Evolutionary conservation across 2,888 invertebrate genomes (phyloP), one percentile per base, ranked within the genome.

Genomic region (Papilio elwesi): DNA sequence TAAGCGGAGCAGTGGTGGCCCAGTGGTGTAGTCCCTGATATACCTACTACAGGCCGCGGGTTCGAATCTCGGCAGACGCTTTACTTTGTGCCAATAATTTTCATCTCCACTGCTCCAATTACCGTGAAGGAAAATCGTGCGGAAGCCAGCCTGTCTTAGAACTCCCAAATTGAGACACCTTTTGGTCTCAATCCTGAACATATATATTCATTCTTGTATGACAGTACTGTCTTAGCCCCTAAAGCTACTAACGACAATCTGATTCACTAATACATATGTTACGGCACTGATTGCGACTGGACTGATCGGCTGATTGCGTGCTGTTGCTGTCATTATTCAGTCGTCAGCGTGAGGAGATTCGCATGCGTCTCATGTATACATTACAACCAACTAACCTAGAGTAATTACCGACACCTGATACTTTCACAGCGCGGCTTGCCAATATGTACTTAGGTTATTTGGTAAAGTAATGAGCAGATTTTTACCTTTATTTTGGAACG

Each of bases 361-460:
- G 66, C 66, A 43, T 66, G 66, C 38, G n/a, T 36, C 38, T 52
- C 38, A 26, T 48, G 13, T 26, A 49, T 49, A 26, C 26, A 26
- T 26, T 26, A 26, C 12, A 52, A 52, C 36, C 49, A 64, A 64
- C 49, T 66, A 43, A 53, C 43, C 53, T 53, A 43, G 36, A 66
- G 43, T 66, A 51, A 66, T 53, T 15, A 66, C 65, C 1, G 26
- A 26, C 11, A 16, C 55, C 36, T 57, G 57, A 57, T 57, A 13
- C 13, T 57, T 36, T 57, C 57, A 36, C 13, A 13, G 7, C 36
- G 36, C 26, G 26, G 12, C 16, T 16, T 57, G 57, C 7, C 4
- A 57, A 57, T 57, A 15, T 57, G 55, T 16, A 12, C 36, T 57
- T 57, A 57, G 26, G 11, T 36, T 57, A 36, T 57, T 57, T 36